Evolutionary conservation across 1,140 invertebrate species (phyloP).

Genomic region (Drosophila navojoa): DNA sequence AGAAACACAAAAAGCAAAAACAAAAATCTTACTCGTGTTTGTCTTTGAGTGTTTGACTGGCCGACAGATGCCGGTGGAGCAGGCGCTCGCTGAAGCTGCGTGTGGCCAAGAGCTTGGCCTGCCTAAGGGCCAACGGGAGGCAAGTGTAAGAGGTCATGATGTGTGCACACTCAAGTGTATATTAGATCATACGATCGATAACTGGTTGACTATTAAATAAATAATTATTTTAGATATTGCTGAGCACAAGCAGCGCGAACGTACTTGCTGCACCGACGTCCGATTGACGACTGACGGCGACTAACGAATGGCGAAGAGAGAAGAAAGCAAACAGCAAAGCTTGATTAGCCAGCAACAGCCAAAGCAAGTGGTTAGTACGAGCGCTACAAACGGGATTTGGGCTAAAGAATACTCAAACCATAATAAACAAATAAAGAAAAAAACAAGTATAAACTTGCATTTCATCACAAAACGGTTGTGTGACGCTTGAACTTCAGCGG

Average conservation of each 20-base stretch:
- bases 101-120: background rate
- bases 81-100: background rate
- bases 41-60: conserved; percentile 19
- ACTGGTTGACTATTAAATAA: conserved; percentile 16
- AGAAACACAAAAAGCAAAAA: background rate
- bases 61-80: conserved; percentile 16
- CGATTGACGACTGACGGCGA: conserved; percentile 23
- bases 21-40: conserved; percentile 43
- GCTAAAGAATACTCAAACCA: background rate
- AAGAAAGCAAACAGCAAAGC: conserved; percentile 13
- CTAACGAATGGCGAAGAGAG: background rate
- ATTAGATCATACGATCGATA: conserved; percentile 10
- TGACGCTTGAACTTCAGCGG: background rate
- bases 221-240: background rate
- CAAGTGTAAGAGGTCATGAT: conserved; percentile 28
- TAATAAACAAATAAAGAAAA: background rate
- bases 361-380: conserved; percentile 12
- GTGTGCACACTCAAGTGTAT: background rate
- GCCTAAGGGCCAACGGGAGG: conserved; percentile 6
- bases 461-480: conserved; percentile 3
- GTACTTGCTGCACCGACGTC: conserved; percentile 9
- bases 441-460: background rate
- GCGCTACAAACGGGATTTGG: background rate
- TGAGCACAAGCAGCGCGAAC: background rate
- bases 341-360: conserved; percentile 26